These are phyloP conservation scores for Brachyhypopomus occidentalis DNA, from an alignment of 2,113 vertebrate genomes.

Conservation along the genomic window DNA sequence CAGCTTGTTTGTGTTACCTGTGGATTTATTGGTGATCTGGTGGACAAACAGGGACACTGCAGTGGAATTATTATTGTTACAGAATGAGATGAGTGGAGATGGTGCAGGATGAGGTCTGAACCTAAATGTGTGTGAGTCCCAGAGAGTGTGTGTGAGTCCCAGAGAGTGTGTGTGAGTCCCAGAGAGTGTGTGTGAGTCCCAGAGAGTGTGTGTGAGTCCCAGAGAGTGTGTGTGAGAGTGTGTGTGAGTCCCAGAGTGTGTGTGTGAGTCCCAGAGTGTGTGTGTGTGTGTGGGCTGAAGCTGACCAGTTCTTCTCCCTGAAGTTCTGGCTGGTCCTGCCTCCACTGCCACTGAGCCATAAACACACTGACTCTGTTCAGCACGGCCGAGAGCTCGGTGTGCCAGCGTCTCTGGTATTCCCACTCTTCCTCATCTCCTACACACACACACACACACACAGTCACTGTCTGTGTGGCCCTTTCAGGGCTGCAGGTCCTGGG, in stretches of 20 bases:
- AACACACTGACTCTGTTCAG: slow-evolving; percentile 76
- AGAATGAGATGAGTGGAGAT: background rate
- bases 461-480: too few species aligned
- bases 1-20: background rate
- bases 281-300: background rate
- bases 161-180: too few species aligned
- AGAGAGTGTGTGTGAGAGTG: too few species aligned
- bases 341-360: slow-evolving; percentile 70
- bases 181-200: too few species aligned
- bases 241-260: too few species aligned
- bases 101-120: too few species aligned
- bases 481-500: background rate
- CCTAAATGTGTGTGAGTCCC: background rate
- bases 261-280: too few species aligned
- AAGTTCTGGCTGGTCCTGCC: slow-evolving; percentile 60
- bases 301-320: slow-evolving; percentile 59
- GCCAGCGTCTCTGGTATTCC: slow-evolving; percentile 75
- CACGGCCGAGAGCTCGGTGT: slow-evolving; percentile 67
- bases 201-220: background rate
- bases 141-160: too few species aligned
- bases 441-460: slow-evolving; percentile 29
- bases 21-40: background rate
- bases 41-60: background rate
- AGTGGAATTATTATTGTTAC: background rate
- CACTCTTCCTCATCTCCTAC: slow-evolving; percentile 81